A percentile compares a stretch with the other conserved stretches of the same genome.
Conservation (phyloP, 2,113 vertebrate species). For the Proteles cristata region DNA sequence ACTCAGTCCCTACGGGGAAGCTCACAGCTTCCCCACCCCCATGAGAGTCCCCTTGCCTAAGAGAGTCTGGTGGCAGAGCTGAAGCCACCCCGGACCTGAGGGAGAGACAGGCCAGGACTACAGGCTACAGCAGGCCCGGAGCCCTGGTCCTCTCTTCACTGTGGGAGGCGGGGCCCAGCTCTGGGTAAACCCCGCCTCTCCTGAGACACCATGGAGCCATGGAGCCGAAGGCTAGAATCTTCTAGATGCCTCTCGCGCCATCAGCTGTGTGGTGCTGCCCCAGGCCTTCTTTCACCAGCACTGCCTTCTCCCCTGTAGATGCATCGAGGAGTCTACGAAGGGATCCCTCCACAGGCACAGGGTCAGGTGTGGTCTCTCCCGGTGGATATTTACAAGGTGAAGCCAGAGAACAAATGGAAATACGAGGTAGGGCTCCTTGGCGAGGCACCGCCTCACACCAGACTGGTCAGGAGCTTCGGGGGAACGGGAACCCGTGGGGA, state of each 20-base stretch:
- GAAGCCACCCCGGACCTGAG: not conserved
- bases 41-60: not conserved
- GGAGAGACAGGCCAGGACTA: not conserved
- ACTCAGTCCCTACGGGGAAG: accelerated
- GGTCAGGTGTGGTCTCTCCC: not conserved
- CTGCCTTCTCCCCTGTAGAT: not conserved
- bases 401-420: not conserved
- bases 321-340: accelerated
- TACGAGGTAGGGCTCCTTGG: not conserved
- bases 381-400: not conserved
- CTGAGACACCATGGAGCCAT: accelerated
- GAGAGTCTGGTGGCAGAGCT: not conserved
- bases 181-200: not conserved
- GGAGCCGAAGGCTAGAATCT: not conserved
- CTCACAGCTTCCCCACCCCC: not conserved
- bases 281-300: accelerated
- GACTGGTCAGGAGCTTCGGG: not conserved
- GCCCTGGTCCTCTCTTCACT: not conserved
- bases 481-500: not conserved
- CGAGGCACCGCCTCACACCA: too few relatives aligned
- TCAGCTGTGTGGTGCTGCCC: accelerated
- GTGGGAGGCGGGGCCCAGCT: not conserved
- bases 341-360: not conserved
- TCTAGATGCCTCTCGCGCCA: not conserved
- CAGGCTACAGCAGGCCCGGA: too few relatives aligned